Evolutionary conservation across 2,113 vertebrate species (phyloP).

Genomic region (Ranitomeya imitator): DNA sequence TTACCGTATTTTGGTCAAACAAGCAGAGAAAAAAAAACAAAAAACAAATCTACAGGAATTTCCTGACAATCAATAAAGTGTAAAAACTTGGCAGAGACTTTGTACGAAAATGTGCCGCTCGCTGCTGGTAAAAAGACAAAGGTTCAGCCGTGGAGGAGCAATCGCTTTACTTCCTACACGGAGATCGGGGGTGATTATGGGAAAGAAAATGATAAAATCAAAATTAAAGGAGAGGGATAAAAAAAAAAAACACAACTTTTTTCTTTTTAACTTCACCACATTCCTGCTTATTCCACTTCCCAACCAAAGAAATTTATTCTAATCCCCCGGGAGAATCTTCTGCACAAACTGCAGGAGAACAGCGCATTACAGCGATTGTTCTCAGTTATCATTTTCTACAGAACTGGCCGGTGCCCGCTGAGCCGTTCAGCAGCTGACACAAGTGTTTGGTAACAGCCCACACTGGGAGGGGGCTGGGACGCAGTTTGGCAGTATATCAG

Average conservation of each 20-base stretch:
- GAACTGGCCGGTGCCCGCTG: neutral
- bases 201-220: neutral
- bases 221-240: neutral
- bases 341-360: constrained; percentile 4
- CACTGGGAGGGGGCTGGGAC: neutral
- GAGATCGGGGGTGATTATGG: neutral
- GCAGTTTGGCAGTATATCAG: neutral
- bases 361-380: neutral
- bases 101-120: neutral
- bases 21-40: constrained; percentile 13
- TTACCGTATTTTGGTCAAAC: constrained; percentile 43
- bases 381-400: neutral
- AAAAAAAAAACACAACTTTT: neutral
- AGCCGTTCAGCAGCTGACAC: neutral
- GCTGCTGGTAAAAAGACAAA: neutral
- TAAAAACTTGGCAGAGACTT: constrained; percentile 31
- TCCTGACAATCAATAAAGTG: neutral
- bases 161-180: neutral
- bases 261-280: neutral
- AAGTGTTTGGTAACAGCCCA: neutral
- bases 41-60: neutral
- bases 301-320: neutral
- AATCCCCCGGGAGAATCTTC: neutral
- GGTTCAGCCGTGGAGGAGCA: neutral
- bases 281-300: neutral